A percentile compares a stretch with the other conserved stretches of the same genome.
These are phyloP conservation scores for Atta texana DNA, from an alignment of 1,140 invertebrate species.

Conservation along the genomic window DNA sequence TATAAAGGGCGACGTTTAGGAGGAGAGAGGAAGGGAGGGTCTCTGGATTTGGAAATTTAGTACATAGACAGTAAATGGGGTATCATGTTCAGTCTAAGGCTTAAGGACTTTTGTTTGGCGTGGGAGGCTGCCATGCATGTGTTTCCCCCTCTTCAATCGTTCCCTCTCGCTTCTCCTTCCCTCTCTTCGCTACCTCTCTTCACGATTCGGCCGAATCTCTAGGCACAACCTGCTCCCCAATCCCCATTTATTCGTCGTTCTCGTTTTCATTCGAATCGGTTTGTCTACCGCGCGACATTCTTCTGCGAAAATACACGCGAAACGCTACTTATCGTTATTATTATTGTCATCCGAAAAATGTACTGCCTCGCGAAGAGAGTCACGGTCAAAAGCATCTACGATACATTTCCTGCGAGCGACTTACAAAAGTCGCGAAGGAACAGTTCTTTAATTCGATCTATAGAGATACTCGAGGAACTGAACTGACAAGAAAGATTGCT, in stretches of 20 bases:
- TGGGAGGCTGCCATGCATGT: constrained; percentile 82
- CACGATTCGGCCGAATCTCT: constrained; percentile 7
- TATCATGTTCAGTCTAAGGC: constrained; percentile 86
- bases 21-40: constrained; percentile 15
- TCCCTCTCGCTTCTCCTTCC: neutral
- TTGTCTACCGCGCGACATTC: constrained; percentile 7
- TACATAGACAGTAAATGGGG: constrained; percentile 85
- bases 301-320: neutral
- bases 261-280: constrained; percentile 46
- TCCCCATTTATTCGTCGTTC: constrained; percentile 40
- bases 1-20: constrained; percentile 53
- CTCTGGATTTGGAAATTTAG: constrained; percentile 84
- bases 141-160: constrained; percentile 55
- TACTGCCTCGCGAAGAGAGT: neutral
- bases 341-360: neutral
- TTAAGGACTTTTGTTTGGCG: constrained; percentile 86
- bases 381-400: neutral
- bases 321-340: neutral
- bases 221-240: constrained; percentile 51
- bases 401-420: neutral
- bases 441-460: neutral
- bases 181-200: neutral
- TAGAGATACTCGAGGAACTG: constrained; percentile 28
- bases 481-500: constrained; percentile 14
- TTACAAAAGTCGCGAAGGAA: neutral